Evolutionary conservation across 2,113 vertebrate genomes (phyloP), one percentile per base, ranked within the genome.

Genomic region (Burhinus oedicnemus): DNA sequence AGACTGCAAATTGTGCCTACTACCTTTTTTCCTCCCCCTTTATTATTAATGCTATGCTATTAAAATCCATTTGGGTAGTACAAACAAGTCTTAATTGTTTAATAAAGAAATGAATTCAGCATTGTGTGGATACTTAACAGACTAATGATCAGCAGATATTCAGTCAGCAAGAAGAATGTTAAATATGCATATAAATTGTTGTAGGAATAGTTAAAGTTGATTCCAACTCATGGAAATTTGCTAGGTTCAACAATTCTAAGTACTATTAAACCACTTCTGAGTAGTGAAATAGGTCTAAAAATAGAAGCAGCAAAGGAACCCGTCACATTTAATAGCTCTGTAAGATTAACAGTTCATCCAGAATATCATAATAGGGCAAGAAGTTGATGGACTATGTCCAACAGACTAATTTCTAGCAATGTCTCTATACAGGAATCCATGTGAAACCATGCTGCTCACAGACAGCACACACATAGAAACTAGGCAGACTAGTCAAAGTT

Each of bases 21-120:
- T 55, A 34, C 32, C 6, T 14, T 5, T 11, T 19, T 7, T 2
- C 1, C 16, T 7, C 8, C 6, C 5, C 27, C 9, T 6, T 25
- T 13, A 4, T 42, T 61, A 78, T 12, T 95, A 84, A 40, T 23
- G 32, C 19, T 85, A 55, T 18, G 22, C 20, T 82, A 79, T 26
- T 66, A 34, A 92, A 93, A 93, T 88, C 26, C 8, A 70, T 77
- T 83, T 64, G 23, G 8, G 30, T 74, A 66, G 34, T 57, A 54
- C 36, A 66, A 81, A 91, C 2, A 66, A 93, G 30, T 62, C 45
- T 45, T 42, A 66, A 49, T 18, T 93, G 23, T 40, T 74, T 58
- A 83, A 66, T 61, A 62, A 78, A 69, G 8, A 84, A 87, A 72
- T 42, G 0, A 83, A 85, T 55, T 72, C 0, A 0, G 38, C 57